Base-by-base conservation (phyloP, 2,113 vertebrate species). In the Odocoileus virginianus region DNA sequence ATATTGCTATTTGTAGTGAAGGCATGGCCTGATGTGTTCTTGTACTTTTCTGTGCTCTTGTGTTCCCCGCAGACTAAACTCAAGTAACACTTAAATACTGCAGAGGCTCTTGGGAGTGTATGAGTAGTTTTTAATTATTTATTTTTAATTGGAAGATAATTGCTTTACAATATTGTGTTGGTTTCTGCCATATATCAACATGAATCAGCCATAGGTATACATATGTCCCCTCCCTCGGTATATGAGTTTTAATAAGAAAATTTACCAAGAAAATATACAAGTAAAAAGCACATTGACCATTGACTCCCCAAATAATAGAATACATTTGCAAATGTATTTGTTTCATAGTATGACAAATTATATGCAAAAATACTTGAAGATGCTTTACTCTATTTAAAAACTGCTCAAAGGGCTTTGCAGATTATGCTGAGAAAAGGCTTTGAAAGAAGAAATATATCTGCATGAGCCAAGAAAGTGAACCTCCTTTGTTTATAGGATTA, bases 221-320 rank as follows among this genome's bases (percentile, higher is more conserved):
- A 10, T 74, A 12, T 74, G 36, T 74, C 19, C 67, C 67, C 36
- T 25, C 67, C 67, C 36, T 23, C 2, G 55, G 8, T 57, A 15
- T 61, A 28, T 83, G 83, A 95, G 45, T 96, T 96, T 95, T 91
- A 97, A 93, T 88, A 91, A 95, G 30, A 95, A 94, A 67, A 76
- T 52, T 64, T 79, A 64, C 87, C 54, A 74, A 78, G 84, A 71
- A 88, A 82, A 94, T 78, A 89, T 50, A 86, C 57, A 60, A 87
- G n/a, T 71, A 86, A 96, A 87, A 87, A 94, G 19, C 55, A 74
- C 36, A 33, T 27, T 78, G 87, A 92, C 57, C 50, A 50, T 30
- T 78, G 90, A 92, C 57, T 82, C 92, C 52, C 25, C 36, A 88
- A 76, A 94, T 81, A 82, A 83, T 60, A 78, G 33, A 93, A 84